Percentiles rank a stretch among this genome's conserved stretches.
phyloP scores from a whole-genome alignment of 1,140 invertebrate genomes.

The Aphaenogaster ashmeadi region DNA sequence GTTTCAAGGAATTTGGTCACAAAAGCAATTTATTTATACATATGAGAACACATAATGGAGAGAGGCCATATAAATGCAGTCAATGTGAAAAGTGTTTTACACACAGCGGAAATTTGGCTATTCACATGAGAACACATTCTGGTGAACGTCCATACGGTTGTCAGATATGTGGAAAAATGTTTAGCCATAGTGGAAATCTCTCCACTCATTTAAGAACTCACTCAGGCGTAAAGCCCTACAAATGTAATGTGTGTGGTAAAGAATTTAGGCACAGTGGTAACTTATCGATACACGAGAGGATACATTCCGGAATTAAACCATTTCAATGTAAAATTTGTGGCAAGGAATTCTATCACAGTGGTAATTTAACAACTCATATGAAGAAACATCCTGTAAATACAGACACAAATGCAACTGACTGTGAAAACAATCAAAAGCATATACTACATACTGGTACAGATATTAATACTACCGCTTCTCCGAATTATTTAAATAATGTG shows the following conservation, averaged over 20 bases:
- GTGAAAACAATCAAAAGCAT: constrained; percentile 71
- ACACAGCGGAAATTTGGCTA: constrained; percentile 89
- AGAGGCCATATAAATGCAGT: constrained; percentile 91
- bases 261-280: constrained; percentile 88
- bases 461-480: constrained; percentile 39
- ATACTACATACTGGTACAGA: constrained; percentile 52
- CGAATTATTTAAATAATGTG: constrained; percentile 68
- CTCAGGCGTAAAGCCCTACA: constrained; percentile 88
- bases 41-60: constrained; percentile 89
- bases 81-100: constrained; percentile 91
- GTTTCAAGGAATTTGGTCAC: constrained; percentile 88
- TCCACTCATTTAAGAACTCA: constrained; percentile 89
- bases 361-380: constrained; percentile 88
- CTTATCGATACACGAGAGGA: constrained; percentile 87
- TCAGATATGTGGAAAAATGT: constrained; percentile 88
- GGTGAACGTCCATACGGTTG: constrained; percentile 89
- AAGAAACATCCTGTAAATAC: constrained; percentile 83
- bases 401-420: constrained; percentile 66
- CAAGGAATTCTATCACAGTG: constrained; percentile 90
- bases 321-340: constrained; percentile 91
- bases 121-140: constrained; percentile 89
- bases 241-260: constrained; percentile 87
- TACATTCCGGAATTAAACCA: constrained; percentile 88
- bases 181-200: constrained; percentile 88
- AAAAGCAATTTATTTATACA: constrained; percentile 88